Base-by-base conservation (phyloP, 2,113 vertebrate species). In the Eurypyga helias region DNA sequence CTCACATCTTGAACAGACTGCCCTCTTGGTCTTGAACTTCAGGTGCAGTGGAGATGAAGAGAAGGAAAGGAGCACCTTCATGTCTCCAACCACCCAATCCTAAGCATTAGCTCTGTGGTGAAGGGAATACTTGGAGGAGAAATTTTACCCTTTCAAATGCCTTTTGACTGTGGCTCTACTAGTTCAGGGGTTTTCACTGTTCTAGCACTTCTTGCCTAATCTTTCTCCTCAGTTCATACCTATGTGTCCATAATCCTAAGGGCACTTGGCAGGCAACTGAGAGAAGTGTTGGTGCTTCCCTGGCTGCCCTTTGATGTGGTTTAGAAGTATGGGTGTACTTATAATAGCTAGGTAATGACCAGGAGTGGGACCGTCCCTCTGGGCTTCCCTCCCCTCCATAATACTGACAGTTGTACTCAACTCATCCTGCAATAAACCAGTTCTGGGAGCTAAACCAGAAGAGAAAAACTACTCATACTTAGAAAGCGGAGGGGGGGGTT, bases 271-370 rank as follows among this genome's bases (percentile, higher is more conserved):
- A 70, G 24, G 33, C 43, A 48, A 2, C 33, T 0, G 7, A 34
- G 73, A 71, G 38, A 88, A 83, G 16, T 38, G 36, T 36, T 83
- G 38, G 36, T 70, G 75, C 71, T 93, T 91, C 19, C 43, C 64
- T 91, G 49, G 11, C 38, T 91, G 51, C 80, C 81, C 78, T 89
- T 94, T 96, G 77, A 94, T 96, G 95, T 95, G 93, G 77, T 64
- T 81, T 75, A 85, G 65, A 36, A 81, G 83, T 78, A 66, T 82
- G 34, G 10, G 8, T 48, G 76, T 75, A 82, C 34, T 48, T 94
- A 4, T 4, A 72, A 48, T 38, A 87, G 34, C 25, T 51, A 79
- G 23, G 48, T 76, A 60, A 85, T 94, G 89, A 87, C 87, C 91
- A 82, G 69, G 20, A 92, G 55, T 46, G 38, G 46, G 86, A 60